Evolutionary conservation across 2,888 invertebrate species (phyloP).

Genomic region (Lycia hirtaria): DNA sequence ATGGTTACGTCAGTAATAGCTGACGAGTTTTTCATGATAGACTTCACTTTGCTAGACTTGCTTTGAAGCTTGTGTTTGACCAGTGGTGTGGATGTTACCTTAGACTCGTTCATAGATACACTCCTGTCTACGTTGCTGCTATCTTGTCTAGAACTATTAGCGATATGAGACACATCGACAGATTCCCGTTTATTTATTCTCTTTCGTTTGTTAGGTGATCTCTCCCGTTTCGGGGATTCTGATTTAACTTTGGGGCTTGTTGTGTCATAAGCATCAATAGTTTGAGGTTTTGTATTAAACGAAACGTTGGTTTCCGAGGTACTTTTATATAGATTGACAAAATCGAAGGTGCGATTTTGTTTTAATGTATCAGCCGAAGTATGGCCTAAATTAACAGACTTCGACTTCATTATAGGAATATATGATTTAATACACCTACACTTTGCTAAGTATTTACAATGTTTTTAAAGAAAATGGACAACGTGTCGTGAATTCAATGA

Average conservation of each 20-base stretch:
- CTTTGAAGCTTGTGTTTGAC: conserved; percentile 15
- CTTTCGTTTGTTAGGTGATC: conserved; percentile 51
- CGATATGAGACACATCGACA: conserved; percentile 52
- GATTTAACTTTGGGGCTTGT: conserved; percentile 41
- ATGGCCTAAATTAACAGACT: conserved; percentile 52
- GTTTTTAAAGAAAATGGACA: neutral
- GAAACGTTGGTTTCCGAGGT: conserved; percentile 53
- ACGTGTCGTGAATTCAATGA: too few species aligned
- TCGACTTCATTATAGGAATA: conserved; percentile 59
- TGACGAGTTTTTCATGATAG: conserved; percentile 62
- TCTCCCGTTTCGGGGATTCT: conserved; percentile 45
- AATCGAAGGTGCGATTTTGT: conserved; percentile 61
- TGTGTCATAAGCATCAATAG: conserved; percentile 39
- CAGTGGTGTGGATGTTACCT: conserved; percentile 59
- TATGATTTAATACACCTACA: neutral
- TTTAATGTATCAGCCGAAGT: conserved; percentile 44
- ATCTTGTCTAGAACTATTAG: conserved; percentile 50
- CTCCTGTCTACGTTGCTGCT: conserved; percentile 34
- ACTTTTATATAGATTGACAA: conserved; percentile 65
- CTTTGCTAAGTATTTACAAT: neutral
- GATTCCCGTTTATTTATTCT: conserved; percentile 51
- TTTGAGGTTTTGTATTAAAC: conserved; percentile 26
- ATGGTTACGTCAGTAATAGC: conserved; percentile 41
- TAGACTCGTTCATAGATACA: conserved; percentile 43
- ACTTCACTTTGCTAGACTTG: conserved; percentile 52